These are phyloP conservation scores for Priocnemis perturbator DNA, from an alignment of 2,888 invertebrate genomes.

Conservation along the genomic window DNA sequence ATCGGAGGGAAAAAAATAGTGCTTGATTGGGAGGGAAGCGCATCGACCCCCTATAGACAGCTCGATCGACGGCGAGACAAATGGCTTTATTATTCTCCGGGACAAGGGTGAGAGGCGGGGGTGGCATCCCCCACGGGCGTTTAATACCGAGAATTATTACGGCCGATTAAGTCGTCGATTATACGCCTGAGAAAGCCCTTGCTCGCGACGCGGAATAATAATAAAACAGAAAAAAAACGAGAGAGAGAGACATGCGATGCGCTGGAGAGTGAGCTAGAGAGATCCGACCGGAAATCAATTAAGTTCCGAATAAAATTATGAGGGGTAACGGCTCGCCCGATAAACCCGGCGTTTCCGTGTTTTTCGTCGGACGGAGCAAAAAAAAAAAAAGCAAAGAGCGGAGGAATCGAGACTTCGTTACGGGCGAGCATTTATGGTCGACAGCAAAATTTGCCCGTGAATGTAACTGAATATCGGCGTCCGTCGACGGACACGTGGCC, in stretches of 20 bases:
- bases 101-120: constrained; percentile 1
- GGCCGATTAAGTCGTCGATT: constrained; percentile 53
- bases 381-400: too few species aligned
- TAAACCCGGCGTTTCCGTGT: not conserved
- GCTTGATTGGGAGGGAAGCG: constrained; percentile 1
- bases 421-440: too few species aligned
- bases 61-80: constrained; percentile 39
- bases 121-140: constrained; percentile 25
- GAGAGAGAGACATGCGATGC: not conserved
- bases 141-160: constrained; percentile 52
- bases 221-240: constrained; percentile 5
- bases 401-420: too few species aligned
- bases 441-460: too few species aligned
- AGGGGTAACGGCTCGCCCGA: constrained; percentile 18
- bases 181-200: constrained; percentile 21
- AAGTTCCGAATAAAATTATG: constrained; percentile 49
- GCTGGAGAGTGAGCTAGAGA: constrained; percentile 14
- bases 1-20: constrained; percentile 2
- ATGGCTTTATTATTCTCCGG: constrained; percentile 39
- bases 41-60: constrained; percentile 18
- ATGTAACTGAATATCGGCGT: too few species aligned
- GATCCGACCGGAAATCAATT: constrained; percentile 47
- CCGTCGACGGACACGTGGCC: too few species aligned
- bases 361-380: too few species aligned
- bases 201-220: too few species aligned